phyloP scores from a whole-genome alignment of 2,113 vertebrate genomes.

The Corydoras maculifer region DNA sequence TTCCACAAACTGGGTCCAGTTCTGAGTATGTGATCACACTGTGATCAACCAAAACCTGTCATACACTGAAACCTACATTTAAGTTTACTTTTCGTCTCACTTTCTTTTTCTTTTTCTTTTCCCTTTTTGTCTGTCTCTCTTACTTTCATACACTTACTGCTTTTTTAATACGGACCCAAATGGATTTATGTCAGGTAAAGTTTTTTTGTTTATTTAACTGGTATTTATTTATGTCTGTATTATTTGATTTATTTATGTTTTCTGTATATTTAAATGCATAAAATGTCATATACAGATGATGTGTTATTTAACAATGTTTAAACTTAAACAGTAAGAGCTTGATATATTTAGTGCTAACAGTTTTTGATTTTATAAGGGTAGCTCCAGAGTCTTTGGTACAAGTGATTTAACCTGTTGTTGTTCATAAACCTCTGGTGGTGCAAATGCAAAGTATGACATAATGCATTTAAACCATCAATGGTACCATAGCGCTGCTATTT shows the following conservation, averaged over 20 bases:
- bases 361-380: background rate
- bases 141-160: background rate
- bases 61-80: background rate
- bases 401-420: background rate
- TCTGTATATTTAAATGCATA: conserved; percentile 24
- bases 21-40: conserved; percentile 54
- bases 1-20: conserved; percentile 72
- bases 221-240: background rate
- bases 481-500: background rate
- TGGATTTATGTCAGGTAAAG: background rate
- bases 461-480: background rate
- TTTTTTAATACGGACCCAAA: background rate
- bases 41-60: background rate
- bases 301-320: conserved; percentile 19
- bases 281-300: background rate
- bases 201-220: background rate
- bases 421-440: conserved; percentile 30
- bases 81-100: background rate
- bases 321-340: conserved; percentile 6
- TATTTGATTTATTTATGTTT: conserved; percentile 19
- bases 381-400: conserved; percentile 5
- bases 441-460: background rate
- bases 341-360: background rate
- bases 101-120: background rate
- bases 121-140: too few species aligned